Evolutionary conservation across 2,888 invertebrate species (phyloP), one percentile per base, ranked within the genome.

Genomic region (Caenorhabditis sp.): DNA sequence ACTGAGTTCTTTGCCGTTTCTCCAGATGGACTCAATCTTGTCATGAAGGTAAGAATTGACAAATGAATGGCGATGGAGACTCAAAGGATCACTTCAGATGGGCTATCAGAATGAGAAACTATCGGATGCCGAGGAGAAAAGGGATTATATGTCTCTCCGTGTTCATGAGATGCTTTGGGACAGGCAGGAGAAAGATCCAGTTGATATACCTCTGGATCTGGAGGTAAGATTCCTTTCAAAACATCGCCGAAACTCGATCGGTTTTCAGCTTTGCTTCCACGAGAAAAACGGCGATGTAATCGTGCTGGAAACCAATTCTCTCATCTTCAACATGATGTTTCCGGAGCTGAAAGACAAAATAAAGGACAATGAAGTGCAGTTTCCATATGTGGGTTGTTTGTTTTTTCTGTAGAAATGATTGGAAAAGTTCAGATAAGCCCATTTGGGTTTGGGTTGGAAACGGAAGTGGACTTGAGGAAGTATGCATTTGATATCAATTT

Each of bases 11-110:
- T 80, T 40, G 24, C 24, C 13, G 44, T 62, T 4, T 80, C 80
- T 8, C 80, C 80, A 1, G 80, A 80, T 40, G 65, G 71, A 28
- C 26, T 40, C 4, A 80, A 80, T 51, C n/a, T 80, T 13, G 56
- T 80, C 2, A 62, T 80, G 28, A 67, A 71, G 51, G 50, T 50
- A 32, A 47, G 22, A 55, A 58, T n/a, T n/a, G n/a, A n/a, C n/a
- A n/a, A n/a, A n/a, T n/a, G n/a, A n/a, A n/a, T n/a, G n/a, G n/a
- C n/a, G n/a, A n/a, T n/a, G n/a, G n/a, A n/a, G n/a, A n/a, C n/a
- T n/a, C n/a, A n/a, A n/a, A n/a, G n/a, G n/a, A n/a, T n/a, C n/a
- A n/a, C n/a, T 58, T 44, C n/a, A 61, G 61, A 40, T 61, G 32
- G 61, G 70, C 20, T 22, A 61, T n/a, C 58, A 35, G 20, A 24